Evolutionary conservation across 2,888 invertebrate species (phyloP).

Genomic region (Melanophora roralis): DNA sequence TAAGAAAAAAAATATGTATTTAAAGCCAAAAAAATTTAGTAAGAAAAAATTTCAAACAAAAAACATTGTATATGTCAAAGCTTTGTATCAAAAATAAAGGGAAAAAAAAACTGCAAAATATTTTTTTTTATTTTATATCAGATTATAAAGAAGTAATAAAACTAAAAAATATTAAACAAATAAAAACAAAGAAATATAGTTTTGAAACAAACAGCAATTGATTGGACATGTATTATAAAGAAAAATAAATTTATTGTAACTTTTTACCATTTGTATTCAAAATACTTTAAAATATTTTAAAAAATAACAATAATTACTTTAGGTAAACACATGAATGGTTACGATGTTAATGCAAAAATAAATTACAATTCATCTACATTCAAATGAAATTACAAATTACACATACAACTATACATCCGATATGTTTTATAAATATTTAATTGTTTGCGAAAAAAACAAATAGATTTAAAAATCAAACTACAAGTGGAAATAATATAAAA

Average conservation of each 20-base stretch:
- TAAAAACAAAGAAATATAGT: too few relatives aligned
- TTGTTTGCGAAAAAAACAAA: not conserved
- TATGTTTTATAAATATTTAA: conserved; percentile 33
- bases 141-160: too few relatives aligned
- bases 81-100: too few relatives aligned
- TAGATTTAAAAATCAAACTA: not conserved
- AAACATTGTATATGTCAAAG: too few relatives aligned
- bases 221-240: too few relatives aligned
- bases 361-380: not conserved
- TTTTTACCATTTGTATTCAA: conserved; percentile 1
- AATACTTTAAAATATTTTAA: not conserved
- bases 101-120: too few relatives aligned
- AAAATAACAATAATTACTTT: conserved; percentile 51
- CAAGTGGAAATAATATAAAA: not conserved
- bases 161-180: too few relatives aligned
- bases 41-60: not conserved
- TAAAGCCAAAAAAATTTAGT: not conserved
- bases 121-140: too few relatives aligned
- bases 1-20: not conserved
- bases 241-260: not conserved
- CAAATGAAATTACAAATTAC: not conserved
- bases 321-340: conserved; percentile 31
- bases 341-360: not conserved
- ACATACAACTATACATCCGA: not conserved
- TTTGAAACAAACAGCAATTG: too few relatives aligned